Base-by-base conservation (phyloP, 1,140 invertebrate species). In the Anastrepha ludens region DNA sequence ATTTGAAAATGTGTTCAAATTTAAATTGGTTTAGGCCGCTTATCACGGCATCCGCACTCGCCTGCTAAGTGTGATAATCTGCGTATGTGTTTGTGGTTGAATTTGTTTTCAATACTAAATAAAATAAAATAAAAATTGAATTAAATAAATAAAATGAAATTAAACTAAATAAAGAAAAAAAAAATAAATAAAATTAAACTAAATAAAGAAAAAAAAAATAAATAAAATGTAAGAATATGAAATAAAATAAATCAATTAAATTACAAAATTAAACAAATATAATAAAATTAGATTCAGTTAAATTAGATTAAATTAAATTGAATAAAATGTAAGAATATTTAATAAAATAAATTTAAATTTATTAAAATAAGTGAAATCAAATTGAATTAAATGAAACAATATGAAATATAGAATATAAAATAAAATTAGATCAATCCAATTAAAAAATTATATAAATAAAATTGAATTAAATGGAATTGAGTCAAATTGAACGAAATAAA, bases 1-100 rank as follows among this genome's bases (percentile, higher is more conserved):
- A 74, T 74, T 74, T 74, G 13, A 74, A n/a, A 74, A 74, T 74
- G 67, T 47, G 67, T 17, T 15, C 44, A 74, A 17, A 8, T 4
- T 44, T 41, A 44, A 74, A 44, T 74, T 0, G 15, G 41, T 41
- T 74, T 74, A 74, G 39, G 67, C 39, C 41, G 39, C 41, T 74
- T 44, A 74, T 44, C 67, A 4, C 15, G 17, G 41, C 41, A 44
- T 74, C 41, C 67, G 41, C 67, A 74, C 44, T n/a, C 67, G 15
- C 41, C 67, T 29, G 67, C 41, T 70, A 3, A 41, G 29, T 13
- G 9, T 70, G 67, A 17, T 41, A 15, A 74, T 17, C 4, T 15
- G 41, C 67, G 39, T 44, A 15, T 74, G 41, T 74, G 41, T 74
- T 39, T 39, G 9, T 39, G 64, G 9, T 39, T 67, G 20, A 67